These are phyloP conservation scores for Mormyrops boulengeri DNA, from an alignment of 2,797 vertebrate species.

Conservation along the genomic window DNA sequence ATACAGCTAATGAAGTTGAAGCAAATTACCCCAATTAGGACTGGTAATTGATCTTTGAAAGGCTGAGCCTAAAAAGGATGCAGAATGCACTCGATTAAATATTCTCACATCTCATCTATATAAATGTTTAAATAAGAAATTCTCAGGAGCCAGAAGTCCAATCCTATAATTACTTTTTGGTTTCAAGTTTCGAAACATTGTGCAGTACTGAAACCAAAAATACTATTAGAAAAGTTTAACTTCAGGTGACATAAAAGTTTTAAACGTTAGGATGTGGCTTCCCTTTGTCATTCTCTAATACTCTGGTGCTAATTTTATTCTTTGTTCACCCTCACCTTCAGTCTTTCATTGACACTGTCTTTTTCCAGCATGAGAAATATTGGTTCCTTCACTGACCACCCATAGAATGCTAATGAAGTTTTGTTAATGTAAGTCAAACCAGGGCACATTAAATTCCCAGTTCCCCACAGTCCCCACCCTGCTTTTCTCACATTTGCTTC, in stretches of 20 bases:
- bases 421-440: background rate
- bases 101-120: background rate
- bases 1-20: slow-evolving; percentile 45
- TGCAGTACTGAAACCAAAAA: background rate
- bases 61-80: background rate
- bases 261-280: background rate
- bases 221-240: background rate
- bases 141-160: background rate
- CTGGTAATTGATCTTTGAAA: slow-evolving; percentile 40
- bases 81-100: background rate
- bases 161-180: background rate
- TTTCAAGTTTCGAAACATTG: background rate
- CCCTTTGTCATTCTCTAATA: background rate
- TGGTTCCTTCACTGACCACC: background rate
- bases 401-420: background rate
- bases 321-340: background rate
- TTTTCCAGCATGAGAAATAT: background rate
- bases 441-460: background rate
- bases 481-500: background rate
- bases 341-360: background rate
- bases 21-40: slow-evolving; percentile 47
- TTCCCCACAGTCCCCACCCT: background rate
- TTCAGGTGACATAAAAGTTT: background rate
- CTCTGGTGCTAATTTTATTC: background rate
- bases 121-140: background rate